These are phyloP conservation scores for Tachina lurida DNA, from an alignment of 2,888 invertebrate genomes.

Conservation along the genomic window DNA sequence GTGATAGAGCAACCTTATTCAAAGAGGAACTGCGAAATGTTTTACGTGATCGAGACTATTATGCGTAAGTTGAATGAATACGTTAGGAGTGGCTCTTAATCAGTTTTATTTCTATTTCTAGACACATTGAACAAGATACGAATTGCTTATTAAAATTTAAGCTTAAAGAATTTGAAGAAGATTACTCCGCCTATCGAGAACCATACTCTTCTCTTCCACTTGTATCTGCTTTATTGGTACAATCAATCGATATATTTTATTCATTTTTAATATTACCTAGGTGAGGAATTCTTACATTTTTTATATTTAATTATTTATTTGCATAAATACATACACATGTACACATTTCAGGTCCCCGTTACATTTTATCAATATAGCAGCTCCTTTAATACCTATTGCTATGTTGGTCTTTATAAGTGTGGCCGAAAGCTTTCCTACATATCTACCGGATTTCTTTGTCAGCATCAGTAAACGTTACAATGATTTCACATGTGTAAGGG, in stretches of 20 bases:
- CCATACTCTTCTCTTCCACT: constrained; percentile 87
- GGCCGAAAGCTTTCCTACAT: constrained; percentile 82
- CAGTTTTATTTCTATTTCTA: constrained; percentile 48
- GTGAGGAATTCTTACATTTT: constrained; percentile 77
- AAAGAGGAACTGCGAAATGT: constrained; percentile 91
- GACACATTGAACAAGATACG: constrained; percentile 87
- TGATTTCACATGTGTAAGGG: constrained; percentile 84
- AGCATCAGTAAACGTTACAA: constrained; percentile 85
- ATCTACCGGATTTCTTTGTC: constrained; percentile 83
- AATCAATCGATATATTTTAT: constrained; percentile 84
- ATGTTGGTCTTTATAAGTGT: constrained; percentile 82
- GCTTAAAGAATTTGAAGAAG: constrained; percentile 86
- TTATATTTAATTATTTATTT: not conserved
- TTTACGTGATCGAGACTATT: constrained; percentile 91
- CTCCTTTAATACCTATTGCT: constrained; percentile 79
- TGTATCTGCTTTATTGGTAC: constrained; percentile 86
- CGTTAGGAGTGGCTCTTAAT: not conserved
- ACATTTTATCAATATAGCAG: constrained; percentile 80
- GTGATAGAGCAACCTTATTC: constrained; percentile 87
- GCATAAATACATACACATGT: too few species aligned
- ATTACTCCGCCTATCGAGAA: constrained; percentile 87
- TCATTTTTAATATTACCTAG: constrained; percentile 85
- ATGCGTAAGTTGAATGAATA: constrained; percentile 85
- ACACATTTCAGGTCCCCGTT: constrained; percentile 75
- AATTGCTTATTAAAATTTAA: constrained; percentile 87